A percentile compares a stretch with the other conserved stretches of the same genome.
phyloP scores from a whole-genome alignment of 2,888 invertebrate species.

The Mesopsocus fuscifrons region DNA sequence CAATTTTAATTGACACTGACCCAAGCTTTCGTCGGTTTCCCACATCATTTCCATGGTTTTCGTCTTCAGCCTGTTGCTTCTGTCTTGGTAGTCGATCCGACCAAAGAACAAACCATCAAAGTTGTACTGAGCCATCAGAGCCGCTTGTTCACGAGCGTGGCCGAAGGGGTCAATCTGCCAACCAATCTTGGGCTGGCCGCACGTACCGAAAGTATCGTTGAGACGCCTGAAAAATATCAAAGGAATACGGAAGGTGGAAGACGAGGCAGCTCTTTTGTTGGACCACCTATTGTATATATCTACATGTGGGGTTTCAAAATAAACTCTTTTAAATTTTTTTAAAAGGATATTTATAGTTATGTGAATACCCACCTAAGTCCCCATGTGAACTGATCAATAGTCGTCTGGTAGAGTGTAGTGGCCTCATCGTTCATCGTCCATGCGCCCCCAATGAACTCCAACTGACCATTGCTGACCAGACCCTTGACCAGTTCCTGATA shows the following conservation, averaged over 20 bases:
- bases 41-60: constrained; percentile 69
- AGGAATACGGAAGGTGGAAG: too few relatives aligned
- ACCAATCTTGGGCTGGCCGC: constrained; percentile 51
- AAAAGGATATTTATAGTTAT: too few relatives aligned
- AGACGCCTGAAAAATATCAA: constrained; percentile 25
- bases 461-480: constrained; percentile 36
- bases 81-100: constrained; percentile 75
- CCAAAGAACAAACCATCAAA: constrained; percentile 79
- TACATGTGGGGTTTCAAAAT: too few relatives aligned
- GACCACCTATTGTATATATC: too few relatives aligned
- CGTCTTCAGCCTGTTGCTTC: constrained; percentile 32
- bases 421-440: constrained; percentile 45
- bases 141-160: constrained; percentile 72
- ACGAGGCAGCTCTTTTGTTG: too few relatives aligned
- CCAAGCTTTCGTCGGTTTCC: constrained; percentile 30
- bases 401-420: constrained; percentile 43
- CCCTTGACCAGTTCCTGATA: constrained; percentile 32
- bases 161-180: constrained; percentile 82
- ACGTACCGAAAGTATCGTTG: constrained; percentile 47
- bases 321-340: too few relatives aligned
- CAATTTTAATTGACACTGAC: too few relatives aligned
- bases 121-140: constrained; percentile 61
- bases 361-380: constrained; percentile 36
- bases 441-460: constrained; percentile 40
- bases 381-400: constrained; percentile 51